These are phyloP conservation scores for Neogale vison DNA, from an alignment of 2,113 vertebrate species.

Conservation along the genomic window DNA sequence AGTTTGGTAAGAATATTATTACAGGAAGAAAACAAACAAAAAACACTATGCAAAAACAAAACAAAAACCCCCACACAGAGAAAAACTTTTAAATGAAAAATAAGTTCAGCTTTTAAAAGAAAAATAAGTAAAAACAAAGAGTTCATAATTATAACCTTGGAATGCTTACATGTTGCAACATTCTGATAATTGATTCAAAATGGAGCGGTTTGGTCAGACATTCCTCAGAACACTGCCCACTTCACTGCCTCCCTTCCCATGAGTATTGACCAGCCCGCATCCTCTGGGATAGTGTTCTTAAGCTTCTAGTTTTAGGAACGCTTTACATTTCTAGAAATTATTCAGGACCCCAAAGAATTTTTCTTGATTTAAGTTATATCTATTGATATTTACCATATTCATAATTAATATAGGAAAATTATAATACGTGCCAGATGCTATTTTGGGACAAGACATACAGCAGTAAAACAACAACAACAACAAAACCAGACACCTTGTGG, in stretches of 20 bases:
- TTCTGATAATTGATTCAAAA: neutral
- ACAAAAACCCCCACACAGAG: neutral
- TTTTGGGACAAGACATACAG: neutral
- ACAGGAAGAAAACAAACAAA: neutral
- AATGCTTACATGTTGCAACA: constrained; percentile 1
- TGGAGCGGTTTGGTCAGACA: neutral
- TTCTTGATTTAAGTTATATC: neutral
- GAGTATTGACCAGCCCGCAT: neutral
- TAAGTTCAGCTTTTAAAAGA: neutral
- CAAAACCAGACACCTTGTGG: neutral
- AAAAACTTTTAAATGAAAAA: too few species aligned
- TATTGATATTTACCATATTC: neutral
- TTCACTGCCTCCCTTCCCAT: neutral
- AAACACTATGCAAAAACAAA: neutral
- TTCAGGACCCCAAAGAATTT: neutral
- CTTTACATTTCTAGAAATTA: neutral
- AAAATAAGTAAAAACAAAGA: neutral
- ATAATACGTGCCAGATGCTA: neutral
- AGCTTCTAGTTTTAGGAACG: neutral
- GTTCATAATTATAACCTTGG: constrained; percentile 6
- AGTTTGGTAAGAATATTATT: neutral
- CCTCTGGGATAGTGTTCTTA: neutral
- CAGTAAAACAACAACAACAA: neutral
- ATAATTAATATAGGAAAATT: constrained; percentile 9
- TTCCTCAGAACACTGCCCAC: neutral